Percentiles rank a stretch among this genome's conserved stretches.
Evolutionary conservation across 2,888 invertebrate species (phyloP).

Genomic region (Monochamus alternatus): DNA sequence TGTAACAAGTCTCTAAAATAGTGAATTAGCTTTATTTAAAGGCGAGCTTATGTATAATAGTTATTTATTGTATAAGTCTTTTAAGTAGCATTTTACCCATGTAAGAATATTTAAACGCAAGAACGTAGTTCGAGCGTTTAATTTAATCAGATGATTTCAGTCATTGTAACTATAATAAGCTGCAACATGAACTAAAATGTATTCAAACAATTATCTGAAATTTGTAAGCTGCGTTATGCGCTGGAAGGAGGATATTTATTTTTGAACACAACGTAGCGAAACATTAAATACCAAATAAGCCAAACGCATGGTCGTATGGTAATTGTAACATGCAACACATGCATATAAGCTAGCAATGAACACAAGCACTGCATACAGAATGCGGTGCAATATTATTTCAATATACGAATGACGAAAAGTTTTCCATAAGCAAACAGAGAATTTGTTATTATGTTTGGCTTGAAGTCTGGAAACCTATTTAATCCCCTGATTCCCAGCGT

Average conservation of each 20-base stretch:
- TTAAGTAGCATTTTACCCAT: no score
- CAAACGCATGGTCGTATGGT: background rate
- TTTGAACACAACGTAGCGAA: background rate
- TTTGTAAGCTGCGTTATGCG: background rate
- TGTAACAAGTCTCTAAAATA: no score
- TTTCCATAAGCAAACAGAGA: background rate
- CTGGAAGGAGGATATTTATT: background rate
- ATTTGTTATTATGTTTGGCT: background rate
- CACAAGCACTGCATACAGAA: background rate
- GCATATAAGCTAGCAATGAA: background rate
- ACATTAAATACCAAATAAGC: slow-evolving; percentile 10
- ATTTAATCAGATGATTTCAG: no score
- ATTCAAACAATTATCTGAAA: background rate
- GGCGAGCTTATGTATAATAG: no score
- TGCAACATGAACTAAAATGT: no score
- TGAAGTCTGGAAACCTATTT: no score
- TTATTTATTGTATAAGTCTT: no score
- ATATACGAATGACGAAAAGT: background rate
- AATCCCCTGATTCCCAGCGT: no score
- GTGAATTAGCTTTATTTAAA: no score
- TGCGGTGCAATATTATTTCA: background rate
- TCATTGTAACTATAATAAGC: no score
- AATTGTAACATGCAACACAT: slow-evolving; percentile 7
- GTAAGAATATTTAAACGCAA: no score
- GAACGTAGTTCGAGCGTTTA: no score